Evolutionary conservation across 2,113 vertebrate genomes (phyloP), one percentile per base, ranked within the genome.

Genomic region (Erythrocebus patas): DNA sequence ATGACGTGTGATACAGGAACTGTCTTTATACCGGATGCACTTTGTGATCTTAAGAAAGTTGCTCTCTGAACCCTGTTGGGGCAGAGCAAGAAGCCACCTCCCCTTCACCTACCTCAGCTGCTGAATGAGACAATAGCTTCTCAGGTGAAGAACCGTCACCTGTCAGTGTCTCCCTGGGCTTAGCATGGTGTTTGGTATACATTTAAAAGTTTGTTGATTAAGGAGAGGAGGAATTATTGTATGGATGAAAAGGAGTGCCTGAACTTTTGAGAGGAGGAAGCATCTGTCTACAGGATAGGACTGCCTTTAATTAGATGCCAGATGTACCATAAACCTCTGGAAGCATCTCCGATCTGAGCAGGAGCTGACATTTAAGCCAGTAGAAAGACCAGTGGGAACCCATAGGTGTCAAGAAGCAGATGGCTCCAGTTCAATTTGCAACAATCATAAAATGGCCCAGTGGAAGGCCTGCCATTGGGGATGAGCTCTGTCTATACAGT

Each of bases 261-360:
- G 48, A 38, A 76, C 40, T 95, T 81, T 78, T 91, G 18, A 79
- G 86, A 92, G 35, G 40, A 96, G 87, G 55, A 95, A 86, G 45
- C 85, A 87, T 95, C 32, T 96, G 68, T 66, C 87, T 64, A 30
- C 0, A 68, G 80, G 2, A 68, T 38, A 81, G 9, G 25, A 59
- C 50, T 59, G 61, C 23, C 30, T 96, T 66, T 25, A 89, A 85
- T 76, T 43, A 90, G 64, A 43, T 35, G 18, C 57, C 52, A 94
- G 80, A 88, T 91, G 88, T 48, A 27, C 48, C 64, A 89, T 95
- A 97, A 97, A 85, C 80, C 13, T 84, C 66, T 66, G 61, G 43
- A 80, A 76, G 14, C 12, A 6, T 75, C 59, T 93, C 59, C 89
- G 70, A 84, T 45, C 57, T 78, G 70, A 73, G 64, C 52, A 93